Conservation (phyloP, 2,888 invertebrate species). For the Volucella inanis region DNA sequence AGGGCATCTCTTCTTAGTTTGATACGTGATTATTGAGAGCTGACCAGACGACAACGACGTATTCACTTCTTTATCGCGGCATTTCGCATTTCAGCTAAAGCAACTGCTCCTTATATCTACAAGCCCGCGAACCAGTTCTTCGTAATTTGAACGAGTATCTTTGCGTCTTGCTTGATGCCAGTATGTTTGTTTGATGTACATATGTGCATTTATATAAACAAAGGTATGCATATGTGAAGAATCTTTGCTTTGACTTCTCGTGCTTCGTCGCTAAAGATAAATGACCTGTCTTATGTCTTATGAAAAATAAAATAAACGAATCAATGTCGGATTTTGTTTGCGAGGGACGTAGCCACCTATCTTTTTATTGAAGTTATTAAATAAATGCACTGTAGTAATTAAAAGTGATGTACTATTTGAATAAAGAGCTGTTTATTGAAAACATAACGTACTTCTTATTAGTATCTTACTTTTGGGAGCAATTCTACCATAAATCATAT, state of each 20-base stretch:
- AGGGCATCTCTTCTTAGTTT: slow-evolving; percentile 63
- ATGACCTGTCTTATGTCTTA: slow-evolving; percentile 70
- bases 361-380: too few species aligned
- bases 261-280: slow-evolving; percentile 71
- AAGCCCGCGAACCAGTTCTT: slow-evolving; percentile 72
- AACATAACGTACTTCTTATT: too few species aligned
- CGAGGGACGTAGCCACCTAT: not conserved
- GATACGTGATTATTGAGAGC: slow-evolving; percentile 49
- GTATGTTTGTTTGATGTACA: slow-evolving; percentile 9
- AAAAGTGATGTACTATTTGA: too few species aligned
- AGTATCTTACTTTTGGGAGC: too few species aligned
- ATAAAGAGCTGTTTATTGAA: too few species aligned
- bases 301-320: slow-evolving; percentile 45
- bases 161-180: slow-evolving; percentile 46
- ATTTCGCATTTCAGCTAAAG: slow-evolving; percentile 67
- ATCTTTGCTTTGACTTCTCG: slow-evolving; percentile 62
- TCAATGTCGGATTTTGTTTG: slow-evolving; percentile 18
- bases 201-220: not conserved
- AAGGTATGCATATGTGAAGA: slow-evolving; percentile 52
- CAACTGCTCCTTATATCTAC: slow-evolving; percentile 52
- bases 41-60: slow-evolving; percentile 61
- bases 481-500: too few species aligned
- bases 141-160: slow-evolving; percentile 68
- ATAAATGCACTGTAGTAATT: too few species aligned
- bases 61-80: slow-evolving; percentile 52